Evolutionary conservation across 1,140 invertebrate genomes (phyloP), one percentile per base, ranked within the genome.

Genomic region (Melanaphis sacchari): DNA sequence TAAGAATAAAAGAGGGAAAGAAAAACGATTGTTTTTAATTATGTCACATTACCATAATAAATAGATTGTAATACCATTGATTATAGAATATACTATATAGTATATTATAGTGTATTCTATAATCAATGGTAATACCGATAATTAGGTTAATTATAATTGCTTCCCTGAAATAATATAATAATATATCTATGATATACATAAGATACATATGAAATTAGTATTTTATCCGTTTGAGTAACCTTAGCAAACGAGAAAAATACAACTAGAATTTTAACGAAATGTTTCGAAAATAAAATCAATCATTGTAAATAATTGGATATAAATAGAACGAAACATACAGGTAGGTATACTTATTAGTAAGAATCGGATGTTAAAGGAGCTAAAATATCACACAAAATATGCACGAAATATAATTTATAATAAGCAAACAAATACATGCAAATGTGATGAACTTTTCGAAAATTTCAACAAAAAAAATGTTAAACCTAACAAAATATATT

Each of bases 21-120:
- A 76, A 76, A 76, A 76, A 76, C 59, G 31, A 76, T 76, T 76
- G 59, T 76, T 76, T 76, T 76, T 76, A n/a, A 76, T 76, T 76
- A n/a, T 76, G 15, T 24, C 59, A 18, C 31, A 76, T 76, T 76
- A 76, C 59, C 59, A 76, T 76, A 76, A 76, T 76, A 76, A 76
- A 76, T n/a, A n/a, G n/a, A n/a, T n/a, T n/a, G n/a, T n/a, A n/a
- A n/a, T n/a, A n/a, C n/a, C n/a, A n/a, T n/a, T n/a, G n/a, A n/a
- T n/a, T n/a, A n/a, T n/a, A n/a, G n/a, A n/a, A n/a, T n/a, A n/a
- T n/a, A n/a, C n/a, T n/a, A n/a, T n/a, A n/a, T n/a, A n/a, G n/a
- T n/a, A n/a, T n/a, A n/a, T n/a, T n/a, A n/a, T n/a, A n/a, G n/a
- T n/a, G n/a, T n/a, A n/a, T n/a, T n/a, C n/a, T n/a, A n/a, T n/a